Percentiles rank a stretch among this genome's conserved stretches.
Conservation (phyloP, 1,140 invertebrate genomes). For the Tachypleus tridentatus region DNA sequence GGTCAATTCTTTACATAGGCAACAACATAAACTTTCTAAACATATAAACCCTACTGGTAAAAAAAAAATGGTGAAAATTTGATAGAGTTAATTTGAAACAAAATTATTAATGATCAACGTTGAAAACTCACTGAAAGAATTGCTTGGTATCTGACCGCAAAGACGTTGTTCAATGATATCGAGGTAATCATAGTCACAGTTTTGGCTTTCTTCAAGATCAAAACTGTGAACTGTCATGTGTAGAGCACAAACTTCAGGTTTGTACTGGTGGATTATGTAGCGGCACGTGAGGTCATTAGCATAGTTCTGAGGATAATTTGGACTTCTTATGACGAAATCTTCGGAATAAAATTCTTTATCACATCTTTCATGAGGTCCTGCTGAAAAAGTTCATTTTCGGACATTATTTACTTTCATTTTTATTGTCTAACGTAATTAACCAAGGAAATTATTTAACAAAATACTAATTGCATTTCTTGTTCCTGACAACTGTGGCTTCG, state of each 20-base stretch:
- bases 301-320: constrained; percentile 21
- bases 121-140: constrained; percentile 19
- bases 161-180: constrained; percentile 24
- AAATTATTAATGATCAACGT: constrained; percentile 1
- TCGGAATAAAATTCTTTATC: constrained; percentile 10
- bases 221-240: constrained; percentile 24
- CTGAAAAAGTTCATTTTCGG: not conserved
- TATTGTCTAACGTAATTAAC: no score
- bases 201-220: constrained; percentile 21
- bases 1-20: no score
- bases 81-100: not conserved
- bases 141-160: constrained; percentile 22
- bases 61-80: not conserved
- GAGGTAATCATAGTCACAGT: constrained; percentile 25
- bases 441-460: no score
- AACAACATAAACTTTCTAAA: no score
- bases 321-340: constrained; percentile 19
- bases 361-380: constrained; percentile 6
- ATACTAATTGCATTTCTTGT: no score
- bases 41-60: constrained; percentile 3
- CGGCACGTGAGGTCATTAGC: constrained; percentile 18
- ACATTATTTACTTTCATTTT: no score
- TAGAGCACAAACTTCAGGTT: constrained; percentile 19
- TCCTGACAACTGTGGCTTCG: no score
- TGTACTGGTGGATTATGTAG: constrained; percentile 17